Evolutionary conservation across 2,113 vertebrate genomes (phyloP).

Genomic region (Platysteira castanea): DNA sequence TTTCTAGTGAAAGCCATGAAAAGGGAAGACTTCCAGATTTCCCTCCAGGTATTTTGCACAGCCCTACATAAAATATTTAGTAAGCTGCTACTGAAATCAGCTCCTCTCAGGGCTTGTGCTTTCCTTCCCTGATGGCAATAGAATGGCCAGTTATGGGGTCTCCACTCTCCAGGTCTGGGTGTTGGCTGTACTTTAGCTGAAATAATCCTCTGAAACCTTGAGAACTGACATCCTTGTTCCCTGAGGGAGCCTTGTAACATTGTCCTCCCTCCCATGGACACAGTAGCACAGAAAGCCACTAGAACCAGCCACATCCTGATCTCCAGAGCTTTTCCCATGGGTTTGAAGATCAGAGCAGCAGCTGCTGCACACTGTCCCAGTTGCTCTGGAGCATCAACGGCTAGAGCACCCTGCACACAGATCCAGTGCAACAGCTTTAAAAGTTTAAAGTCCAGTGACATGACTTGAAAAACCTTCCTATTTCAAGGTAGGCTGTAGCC

Average conservation of each 20-base stretch:
- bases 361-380: background rate
- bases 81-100: background rate
- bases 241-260: fast-evolving
- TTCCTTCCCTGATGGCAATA: background rate
- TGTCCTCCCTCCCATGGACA: background rate
- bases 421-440: background rate
- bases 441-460: background rate
- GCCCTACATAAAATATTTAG: background rate
- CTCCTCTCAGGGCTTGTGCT: background rate
- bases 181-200: background rate
- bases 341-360: background rate
- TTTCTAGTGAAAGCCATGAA: conserved; percentile 7
- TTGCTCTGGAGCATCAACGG: background rate
- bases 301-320: background rate
- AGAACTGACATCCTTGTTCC: background rate
- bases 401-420: background rate
- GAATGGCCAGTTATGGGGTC: background rate
- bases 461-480: background rate
- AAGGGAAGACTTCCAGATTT: background rate
- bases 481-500: background rate
- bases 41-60: background rate
- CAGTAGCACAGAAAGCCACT: background rate
- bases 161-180: background rate
- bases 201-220: background rate
- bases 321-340: background rate